Conservation (phyloP, 1,140 invertebrate genomes). For the Palaemon carinicauda region DNA sequence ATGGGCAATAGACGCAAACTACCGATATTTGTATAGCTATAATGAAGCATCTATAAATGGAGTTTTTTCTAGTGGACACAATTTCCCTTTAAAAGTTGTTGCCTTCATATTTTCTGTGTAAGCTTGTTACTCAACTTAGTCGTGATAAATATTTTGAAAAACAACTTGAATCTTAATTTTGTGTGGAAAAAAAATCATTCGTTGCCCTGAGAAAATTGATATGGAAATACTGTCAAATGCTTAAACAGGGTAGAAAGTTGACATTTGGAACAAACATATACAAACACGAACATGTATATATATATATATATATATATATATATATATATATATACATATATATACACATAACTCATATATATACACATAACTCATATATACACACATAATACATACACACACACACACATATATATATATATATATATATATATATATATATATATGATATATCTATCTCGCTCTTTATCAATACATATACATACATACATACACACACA, state of each 20-base stretch:
- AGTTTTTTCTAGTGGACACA: too few species aligned
- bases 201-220: background rate
- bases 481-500: background rate
- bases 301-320: too few species aligned
- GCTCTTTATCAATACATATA: background rate
- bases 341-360: background rate
- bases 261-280: too few species aligned
- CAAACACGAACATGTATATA: too few species aligned
- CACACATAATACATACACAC: background rate
- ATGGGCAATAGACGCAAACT: too few species aligned
- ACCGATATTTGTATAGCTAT: too few species aligned
- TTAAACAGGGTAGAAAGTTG: too few species aligned
- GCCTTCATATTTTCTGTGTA: too few species aligned
- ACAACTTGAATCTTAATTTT: background rate
- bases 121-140: too few species aligned
- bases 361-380: background rate
- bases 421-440: slow-evolving; percentile 2
- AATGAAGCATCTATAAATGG: too few species aligned
- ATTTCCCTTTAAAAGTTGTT: too few species aligned
- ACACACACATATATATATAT: background rate
- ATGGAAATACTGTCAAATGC: background rate
- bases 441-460: background rate
- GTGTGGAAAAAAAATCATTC: background rate
- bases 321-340: background rate
- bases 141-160: too few species aligned